These are phyloP conservation scores for Prenolepis imparis DNA, from an alignment of 2,888 invertebrate genomes.

Conservation along the genomic window DNA sequence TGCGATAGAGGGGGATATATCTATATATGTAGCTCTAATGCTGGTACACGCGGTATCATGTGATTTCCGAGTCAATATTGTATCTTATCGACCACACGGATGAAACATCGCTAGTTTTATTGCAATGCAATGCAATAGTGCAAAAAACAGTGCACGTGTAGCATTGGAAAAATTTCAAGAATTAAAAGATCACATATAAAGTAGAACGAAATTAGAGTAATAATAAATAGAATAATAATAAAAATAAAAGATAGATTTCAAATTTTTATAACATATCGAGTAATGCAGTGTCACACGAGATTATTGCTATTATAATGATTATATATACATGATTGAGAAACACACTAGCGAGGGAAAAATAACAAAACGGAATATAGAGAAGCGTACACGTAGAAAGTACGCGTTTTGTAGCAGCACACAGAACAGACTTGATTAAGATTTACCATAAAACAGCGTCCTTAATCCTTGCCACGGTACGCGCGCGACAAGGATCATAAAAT, in stretches of 20 bases:
- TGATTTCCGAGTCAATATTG: constrained; percentile 28
- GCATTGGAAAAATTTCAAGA: background rate
- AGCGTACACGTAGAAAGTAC: background rate
- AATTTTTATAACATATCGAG: background rate
- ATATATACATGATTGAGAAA: background rate
- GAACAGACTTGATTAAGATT: constrained; percentile 2
- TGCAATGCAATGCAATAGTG: constrained; percentile 1
- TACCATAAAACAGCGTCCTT: constrained; percentile 17
- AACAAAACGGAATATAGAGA: background rate
- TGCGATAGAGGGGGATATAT: background rate
- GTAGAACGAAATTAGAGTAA: background rate
- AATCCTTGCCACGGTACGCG: background rate
- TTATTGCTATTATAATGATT: constrained; percentile 13
- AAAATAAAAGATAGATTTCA: background rate
- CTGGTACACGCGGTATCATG: constrained; percentile 28
- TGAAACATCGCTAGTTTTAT: constrained; percentile 35
- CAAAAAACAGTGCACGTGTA: background rate
- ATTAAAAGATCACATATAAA: too few relatives aligned
- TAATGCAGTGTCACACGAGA: background rate
- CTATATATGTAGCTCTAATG: constrained; percentile 56
- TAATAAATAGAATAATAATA: too few relatives aligned
- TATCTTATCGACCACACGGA: constrained; percentile 37
- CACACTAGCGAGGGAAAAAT: background rate
- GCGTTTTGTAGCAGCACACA: background rate
- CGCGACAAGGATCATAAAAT: background rate